Evolutionary conservation across 1,140 invertebrate genomes (phyloP).

Genomic region (Hyphantria cunea): DNA sequence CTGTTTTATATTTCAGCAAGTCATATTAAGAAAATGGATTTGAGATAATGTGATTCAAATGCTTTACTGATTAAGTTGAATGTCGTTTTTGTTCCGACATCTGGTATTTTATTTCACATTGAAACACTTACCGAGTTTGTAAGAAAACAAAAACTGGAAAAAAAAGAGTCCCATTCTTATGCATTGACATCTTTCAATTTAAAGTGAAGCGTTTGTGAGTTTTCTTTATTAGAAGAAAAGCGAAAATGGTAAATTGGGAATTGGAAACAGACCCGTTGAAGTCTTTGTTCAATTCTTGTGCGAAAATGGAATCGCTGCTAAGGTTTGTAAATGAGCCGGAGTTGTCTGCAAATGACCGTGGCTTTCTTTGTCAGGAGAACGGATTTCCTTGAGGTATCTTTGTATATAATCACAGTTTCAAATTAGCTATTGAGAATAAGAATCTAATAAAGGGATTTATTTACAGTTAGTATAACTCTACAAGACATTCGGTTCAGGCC

Average conservation of each 20-base stretch:
- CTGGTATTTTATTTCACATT: slow-evolving; percentile 4
- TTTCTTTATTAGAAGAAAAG: slow-evolving; percentile 20
- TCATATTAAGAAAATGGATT: too few species aligned
- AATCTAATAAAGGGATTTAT: too few species aligned
- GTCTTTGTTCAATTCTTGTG: slow-evolving; percentile 26
- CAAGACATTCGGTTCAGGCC: too few species aligned
- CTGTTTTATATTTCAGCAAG: too few species aligned
- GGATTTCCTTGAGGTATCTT: slow-evolving; percentile 6
- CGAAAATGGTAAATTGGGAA: slow-evolving; percentile 30
- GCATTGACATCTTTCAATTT: slow-evolving; percentile 29
- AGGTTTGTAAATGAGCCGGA: slow-evolving; percentile 28
- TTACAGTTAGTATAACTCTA: too few species aligned
- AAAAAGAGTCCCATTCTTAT: slow-evolving; percentile 18
- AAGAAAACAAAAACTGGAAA: slow-evolving; percentile 10
- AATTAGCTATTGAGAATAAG: too few species aligned
- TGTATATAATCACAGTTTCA: background rate
- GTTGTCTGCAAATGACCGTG: slow-evolving; percentile 17
- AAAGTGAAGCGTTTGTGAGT: slow-evolving; percentile 20
- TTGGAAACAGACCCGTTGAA: slow-evolving; percentile 27
- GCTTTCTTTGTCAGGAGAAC: background rate
- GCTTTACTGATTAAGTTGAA: too few species aligned
- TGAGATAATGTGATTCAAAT: too few species aligned
- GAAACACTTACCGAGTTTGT: slow-evolving; percentile 2
- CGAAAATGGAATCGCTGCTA: slow-evolving; percentile 32
- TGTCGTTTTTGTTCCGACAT: background rate